Evolutionary conservation across 1,140 invertebrate genomes (phyloP).

Genomic region (Lordiphosa mommai): DNA sequence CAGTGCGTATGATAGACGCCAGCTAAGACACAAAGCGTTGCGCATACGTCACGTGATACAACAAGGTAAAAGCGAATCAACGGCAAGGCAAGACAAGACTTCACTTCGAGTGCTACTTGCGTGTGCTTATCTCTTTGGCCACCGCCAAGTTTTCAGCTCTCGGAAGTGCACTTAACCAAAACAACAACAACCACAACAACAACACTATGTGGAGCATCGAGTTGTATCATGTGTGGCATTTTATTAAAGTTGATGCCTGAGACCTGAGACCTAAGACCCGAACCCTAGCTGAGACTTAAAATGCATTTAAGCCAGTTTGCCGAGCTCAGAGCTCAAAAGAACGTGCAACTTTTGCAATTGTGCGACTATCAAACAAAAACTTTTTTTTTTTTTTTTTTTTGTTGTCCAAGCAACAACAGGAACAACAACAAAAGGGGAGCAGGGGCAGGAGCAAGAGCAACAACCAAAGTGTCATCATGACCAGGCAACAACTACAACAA

Average conservation of each 20-base stretch:
- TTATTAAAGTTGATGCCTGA: conserved; percentile 55
- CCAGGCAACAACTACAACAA: conserved; percentile 20
- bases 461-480: conserved; percentile 64
- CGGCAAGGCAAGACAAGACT: conserved; percentile 26
- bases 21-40: conserved; percentile 48
- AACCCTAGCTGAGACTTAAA: conserved; percentile 35
- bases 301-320: conserved; percentile 57
- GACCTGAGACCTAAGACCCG: conserved; percentile 1
- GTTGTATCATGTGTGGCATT: conserved; percentile 46
- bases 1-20: conserved; percentile 62
- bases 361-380: conserved; percentile 57
- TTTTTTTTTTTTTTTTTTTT: neutral
- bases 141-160: conserved; percentile 55
- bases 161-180: conserved; percentile 69
- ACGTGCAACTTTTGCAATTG: conserved; percentile 55
- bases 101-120: conserved; percentile 38
- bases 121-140: conserved; percentile 57
- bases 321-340: conserved; percentile 36
- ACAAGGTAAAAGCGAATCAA: conserved; percentile 2
- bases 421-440: no score
- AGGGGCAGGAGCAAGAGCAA: conserved; percentile 22
- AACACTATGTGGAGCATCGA: neutral
- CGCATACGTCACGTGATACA: conserved; percentile 64
- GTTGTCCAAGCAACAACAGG: neutral
- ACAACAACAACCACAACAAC: conserved; percentile 30